phyloP scores from a whole-genome alignment of 1,140 invertebrate genomes.

The Anagrus nilaparvatae region DNA sequence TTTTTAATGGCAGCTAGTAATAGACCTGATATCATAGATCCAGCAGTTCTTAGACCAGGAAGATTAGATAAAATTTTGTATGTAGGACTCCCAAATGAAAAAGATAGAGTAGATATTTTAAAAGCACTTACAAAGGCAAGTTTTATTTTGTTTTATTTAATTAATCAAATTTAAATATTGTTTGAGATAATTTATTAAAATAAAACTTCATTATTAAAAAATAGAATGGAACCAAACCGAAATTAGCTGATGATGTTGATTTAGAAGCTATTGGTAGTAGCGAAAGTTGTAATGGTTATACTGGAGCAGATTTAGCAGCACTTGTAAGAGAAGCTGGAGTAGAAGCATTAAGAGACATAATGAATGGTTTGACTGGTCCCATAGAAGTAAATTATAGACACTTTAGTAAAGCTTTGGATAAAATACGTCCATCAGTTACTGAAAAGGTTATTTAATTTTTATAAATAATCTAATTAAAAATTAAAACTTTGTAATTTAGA shows the following conservation, averaged over 20 bases:
- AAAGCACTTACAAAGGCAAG: conserved; percentile 79
- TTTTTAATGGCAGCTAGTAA: conserved; percentile 95
- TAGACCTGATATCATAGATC: conserved; percentile 93
- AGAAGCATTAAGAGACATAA: conserved; percentile 60
- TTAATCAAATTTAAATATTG: conserved; percentile 6
- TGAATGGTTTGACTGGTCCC: conserved; percentile 30
- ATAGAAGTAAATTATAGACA: conserved; percentile 43
- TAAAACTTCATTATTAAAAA: no score
- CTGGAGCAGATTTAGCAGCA: conserved; percentile 86
- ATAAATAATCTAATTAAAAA: neutral
- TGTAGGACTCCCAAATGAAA: conserved; percentile 75
- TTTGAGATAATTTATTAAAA: neutral
- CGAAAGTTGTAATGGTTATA: conserved; percentile 63
- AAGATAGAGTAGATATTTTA: conserved; percentile 82
- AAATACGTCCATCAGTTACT: conserved; percentile 72
- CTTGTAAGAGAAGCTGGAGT: conserved; percentile 74
- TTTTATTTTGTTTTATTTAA: conserved; percentile 5
- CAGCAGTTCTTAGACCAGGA: conserved; percentile 88
- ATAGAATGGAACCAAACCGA: conserved; percentile 66
- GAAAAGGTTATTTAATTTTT: conserved; percentile 46
- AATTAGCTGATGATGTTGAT: conserved; percentile 65
- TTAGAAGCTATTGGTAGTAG: conserved; percentile 57
- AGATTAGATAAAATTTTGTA: conserved; percentile 90
- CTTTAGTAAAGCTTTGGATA: conserved; percentile 55
- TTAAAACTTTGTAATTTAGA: neutral